Evolutionary conservation across 2,888 invertebrate genomes (phyloP).

Genomic region (Tiphia femorata): DNA sequence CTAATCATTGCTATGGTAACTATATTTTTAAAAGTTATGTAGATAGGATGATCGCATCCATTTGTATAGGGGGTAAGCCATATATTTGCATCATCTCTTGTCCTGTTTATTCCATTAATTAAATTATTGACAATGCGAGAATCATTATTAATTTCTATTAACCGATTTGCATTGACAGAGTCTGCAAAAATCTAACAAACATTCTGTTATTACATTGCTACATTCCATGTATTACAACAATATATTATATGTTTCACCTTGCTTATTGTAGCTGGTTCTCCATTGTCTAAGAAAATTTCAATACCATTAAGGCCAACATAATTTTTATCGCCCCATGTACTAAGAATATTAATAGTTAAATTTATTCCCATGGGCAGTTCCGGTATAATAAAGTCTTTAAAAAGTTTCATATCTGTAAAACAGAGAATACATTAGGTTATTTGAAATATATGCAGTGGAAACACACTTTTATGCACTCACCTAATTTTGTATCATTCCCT

Average conservation of each 20-base stretch:
- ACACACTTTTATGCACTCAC: constrained; percentile 7
- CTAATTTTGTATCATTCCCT: constrained; percentile 6
- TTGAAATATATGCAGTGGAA: background rate
- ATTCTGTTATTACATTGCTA: background rate
- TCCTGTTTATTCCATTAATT: constrained; percentile 79
- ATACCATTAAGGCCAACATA: constrained; percentile 85
- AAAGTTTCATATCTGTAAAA: constrained; percentile 11
- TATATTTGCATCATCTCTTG: constrained; percentile 82
- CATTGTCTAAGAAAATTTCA: constrained; percentile 78
- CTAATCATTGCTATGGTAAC: constrained; percentile 75
- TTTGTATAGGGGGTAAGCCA: constrained; percentile 79
- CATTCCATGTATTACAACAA: background rate
- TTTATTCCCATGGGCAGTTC: constrained; percentile 80
- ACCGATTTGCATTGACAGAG: constrained; percentile 75
- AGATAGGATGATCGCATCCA: constrained; percentile 74
- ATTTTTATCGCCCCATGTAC: constrained; percentile 86
- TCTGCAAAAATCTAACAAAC: constrained; percentile 71
- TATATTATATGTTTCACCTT: constrained; percentile 70
- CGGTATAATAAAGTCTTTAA: constrained; percentile 78
- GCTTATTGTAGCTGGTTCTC: constrained; percentile 73
- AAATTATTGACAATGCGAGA: constrained; percentile 76
- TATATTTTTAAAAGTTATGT: constrained; percentile 72
- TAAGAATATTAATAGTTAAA: constrained; percentile 77
- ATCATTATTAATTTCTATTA: constrained; percentile 77
- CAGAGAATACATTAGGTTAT: too few relatives aligned